Conservation (phyloP, 2,113 vertebrate genomes). For the Siniperca knerii region DNA sequence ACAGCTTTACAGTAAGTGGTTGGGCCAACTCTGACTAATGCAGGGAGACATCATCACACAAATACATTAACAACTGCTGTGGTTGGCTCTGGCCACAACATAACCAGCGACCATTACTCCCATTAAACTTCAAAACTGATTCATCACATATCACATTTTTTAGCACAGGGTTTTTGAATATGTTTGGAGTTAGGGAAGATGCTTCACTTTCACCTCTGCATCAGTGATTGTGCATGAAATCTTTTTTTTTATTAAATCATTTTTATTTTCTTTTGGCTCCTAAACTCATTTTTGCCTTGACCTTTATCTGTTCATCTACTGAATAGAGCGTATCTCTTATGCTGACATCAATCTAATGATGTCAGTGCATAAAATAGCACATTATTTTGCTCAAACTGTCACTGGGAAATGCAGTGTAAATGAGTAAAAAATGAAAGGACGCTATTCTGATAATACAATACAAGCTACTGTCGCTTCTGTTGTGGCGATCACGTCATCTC, state of each 20-base stretch:
- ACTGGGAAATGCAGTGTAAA: not conserved
- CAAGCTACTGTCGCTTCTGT: conserved; percentile 22
- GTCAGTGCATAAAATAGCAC: not conserved
- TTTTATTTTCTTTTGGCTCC: not conserved
- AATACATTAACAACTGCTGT: conserved; percentile 18
- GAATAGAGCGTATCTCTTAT: not conserved
- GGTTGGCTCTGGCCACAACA: conserved; percentile 2
- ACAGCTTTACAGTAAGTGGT: conserved; percentile 20
- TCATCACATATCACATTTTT: not conserved
- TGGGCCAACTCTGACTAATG: conserved; percentile 4
- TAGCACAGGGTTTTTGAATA: not conserved
- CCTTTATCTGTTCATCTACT: not conserved
- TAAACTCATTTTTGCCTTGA: not conserved
- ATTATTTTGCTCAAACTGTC: not conserved
- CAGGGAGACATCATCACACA: not conserved
- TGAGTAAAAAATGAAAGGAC: not conserved
- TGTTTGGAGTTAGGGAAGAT: not conserved
- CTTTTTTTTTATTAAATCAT: too few species aligned
- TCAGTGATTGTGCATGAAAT: not conserved
- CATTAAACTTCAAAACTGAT: not conserved
- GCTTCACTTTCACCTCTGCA: not conserved
- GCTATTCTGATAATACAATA: not conserved
- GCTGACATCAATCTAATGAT: not conserved
- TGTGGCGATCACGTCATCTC: conserved; percentile 66
- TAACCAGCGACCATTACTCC: not conserved